Evolutionary conservation across 2,888 invertebrate genomes (phyloP).

Genomic region (Lamellibrachia columna): DNA sequence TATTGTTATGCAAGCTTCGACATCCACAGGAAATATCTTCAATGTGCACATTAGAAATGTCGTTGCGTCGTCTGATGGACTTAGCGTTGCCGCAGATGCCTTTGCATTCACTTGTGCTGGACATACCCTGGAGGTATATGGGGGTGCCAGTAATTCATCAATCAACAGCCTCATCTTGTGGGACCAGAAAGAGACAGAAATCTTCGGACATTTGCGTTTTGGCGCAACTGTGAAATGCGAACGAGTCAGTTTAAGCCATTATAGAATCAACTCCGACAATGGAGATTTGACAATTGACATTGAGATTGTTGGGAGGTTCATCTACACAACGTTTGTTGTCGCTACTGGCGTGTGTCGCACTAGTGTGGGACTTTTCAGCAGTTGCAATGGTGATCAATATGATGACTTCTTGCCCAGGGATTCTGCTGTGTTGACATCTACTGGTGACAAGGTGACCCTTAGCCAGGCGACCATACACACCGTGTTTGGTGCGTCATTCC

Average conservation of each 20-base stretch:
- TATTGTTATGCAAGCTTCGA: not conserved
- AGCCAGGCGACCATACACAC: constrained; percentile 39
- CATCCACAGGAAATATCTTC: not conserved
- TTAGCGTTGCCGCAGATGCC: not conserved
- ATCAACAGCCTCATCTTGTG: not conserved
- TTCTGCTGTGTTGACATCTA: not conserved
- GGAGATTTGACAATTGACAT: not conserved
- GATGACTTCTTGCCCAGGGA: constrained; percentile 23
- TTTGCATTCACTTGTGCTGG: not conserved
- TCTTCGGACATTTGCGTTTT: not conserved
- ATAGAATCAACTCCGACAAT: not conserved
- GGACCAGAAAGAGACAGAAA: not conserved
- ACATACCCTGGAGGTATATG: not conserved
- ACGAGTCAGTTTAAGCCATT: not conserved
- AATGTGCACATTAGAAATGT: not conserved
- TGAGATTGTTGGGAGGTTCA: not conserved
- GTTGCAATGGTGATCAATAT: constrained; percentile 14
- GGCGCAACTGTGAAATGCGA: not conserved
- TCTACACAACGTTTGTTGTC: not conserved
- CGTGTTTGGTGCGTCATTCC: constrained; percentile 44
- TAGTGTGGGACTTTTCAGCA: constrained; percentile 20
- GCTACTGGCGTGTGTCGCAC: not conserved
- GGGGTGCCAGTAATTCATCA: not conserved
- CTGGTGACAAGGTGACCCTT: constrained; percentile 28
- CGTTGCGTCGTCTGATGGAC: not conserved